A percentile compares a stretch with the other conserved stretches of the same genome.
These are phyloP conservation scores for Eurosta solidaginis DNA, from an alignment of 1,140 invertebrate genomes.

Conservation along the genomic window DNA sequence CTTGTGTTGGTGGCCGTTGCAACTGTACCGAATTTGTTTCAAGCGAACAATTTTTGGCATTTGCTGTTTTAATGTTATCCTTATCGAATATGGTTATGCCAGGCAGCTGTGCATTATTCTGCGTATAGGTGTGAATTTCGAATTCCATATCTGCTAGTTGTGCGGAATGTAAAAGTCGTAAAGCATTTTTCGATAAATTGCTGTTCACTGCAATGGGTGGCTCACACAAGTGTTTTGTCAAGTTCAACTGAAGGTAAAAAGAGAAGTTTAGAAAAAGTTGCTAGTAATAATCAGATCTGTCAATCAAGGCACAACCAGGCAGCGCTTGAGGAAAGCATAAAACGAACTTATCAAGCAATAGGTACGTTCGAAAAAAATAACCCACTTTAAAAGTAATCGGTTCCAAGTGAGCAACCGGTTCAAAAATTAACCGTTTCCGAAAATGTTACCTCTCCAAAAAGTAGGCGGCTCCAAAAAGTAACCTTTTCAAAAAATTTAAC, in stretches of 20 bases:
- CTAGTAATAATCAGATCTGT: background rate
- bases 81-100: background rate
- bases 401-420: too few species aligned
- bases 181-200: conserved; percentile 63
- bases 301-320: background rate
- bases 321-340: too few species aligned
- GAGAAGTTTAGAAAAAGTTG: background rate
- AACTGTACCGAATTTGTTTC: background rate
- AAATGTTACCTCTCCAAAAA: too few species aligned
- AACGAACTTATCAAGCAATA: too few species aligned
- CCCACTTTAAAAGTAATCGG: too few species aligned
- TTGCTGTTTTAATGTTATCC: background rate
- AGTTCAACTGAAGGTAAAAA: conserved; percentile 62
- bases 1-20: conserved; percentile 37
- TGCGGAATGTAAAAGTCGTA: conserved; percentile 63
- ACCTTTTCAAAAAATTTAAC: too few species aligned
- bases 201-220: conserved; percentile 65
- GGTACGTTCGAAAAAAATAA: too few species aligned
- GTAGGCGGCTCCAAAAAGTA: too few species aligned
- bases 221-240: conserved; percentile 68
- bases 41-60: background rate
- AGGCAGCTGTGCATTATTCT: background rate
- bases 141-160: conserved; percentile 70
- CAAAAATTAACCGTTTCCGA: too few species aligned
- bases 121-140: conserved; percentile 62